Evolutionary conservation across 2,113 vertebrate species (phyloP).

Genomic region (Aphelocoma coerulescens): DNA sequence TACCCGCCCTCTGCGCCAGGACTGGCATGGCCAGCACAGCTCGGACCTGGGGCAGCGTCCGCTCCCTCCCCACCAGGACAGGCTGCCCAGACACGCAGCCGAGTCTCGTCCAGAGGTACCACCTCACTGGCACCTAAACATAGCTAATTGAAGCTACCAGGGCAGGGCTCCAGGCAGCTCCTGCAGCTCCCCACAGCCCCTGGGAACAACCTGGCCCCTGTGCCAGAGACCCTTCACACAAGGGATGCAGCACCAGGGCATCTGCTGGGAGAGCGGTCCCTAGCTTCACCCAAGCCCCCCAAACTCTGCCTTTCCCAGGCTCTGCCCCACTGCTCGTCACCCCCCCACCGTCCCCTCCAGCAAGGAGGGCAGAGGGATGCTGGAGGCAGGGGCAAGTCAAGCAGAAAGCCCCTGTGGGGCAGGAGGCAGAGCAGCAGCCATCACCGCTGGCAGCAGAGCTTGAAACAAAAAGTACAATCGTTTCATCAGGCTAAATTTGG

Average conservation of each 20-base stretch:
- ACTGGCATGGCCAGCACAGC: rapidly evolving
- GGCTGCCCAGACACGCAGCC: background rate
- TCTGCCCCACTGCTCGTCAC: background rate
- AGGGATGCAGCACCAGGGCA: background rate
- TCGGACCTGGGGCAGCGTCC: rapidly evolving
- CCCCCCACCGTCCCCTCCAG: background rate
- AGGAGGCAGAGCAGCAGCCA: background rate
- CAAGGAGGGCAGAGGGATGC: background rate
- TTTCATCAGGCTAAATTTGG: slow-evolving; percentile 60
- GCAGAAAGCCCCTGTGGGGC: background rate
- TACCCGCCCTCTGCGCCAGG: rapidly evolving
- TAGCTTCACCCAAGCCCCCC: rapidly evolving
- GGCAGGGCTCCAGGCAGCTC: background rate
- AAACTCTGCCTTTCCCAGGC: background rate
- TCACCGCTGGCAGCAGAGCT: background rate
- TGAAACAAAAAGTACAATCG: background rate
- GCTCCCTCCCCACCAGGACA: background rate
- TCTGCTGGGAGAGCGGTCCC: background rate
- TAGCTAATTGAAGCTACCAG: background rate
- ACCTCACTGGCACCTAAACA: background rate
- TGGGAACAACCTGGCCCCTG: background rate
- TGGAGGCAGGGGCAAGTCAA: background rate
- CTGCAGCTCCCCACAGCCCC: background rate
- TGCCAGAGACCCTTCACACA: rapidly evolving
- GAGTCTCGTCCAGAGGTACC: rapidly evolving